Base-by-base conservation (phyloP, 2,888 invertebrate species). In the Catocala fraxini region DNA sequence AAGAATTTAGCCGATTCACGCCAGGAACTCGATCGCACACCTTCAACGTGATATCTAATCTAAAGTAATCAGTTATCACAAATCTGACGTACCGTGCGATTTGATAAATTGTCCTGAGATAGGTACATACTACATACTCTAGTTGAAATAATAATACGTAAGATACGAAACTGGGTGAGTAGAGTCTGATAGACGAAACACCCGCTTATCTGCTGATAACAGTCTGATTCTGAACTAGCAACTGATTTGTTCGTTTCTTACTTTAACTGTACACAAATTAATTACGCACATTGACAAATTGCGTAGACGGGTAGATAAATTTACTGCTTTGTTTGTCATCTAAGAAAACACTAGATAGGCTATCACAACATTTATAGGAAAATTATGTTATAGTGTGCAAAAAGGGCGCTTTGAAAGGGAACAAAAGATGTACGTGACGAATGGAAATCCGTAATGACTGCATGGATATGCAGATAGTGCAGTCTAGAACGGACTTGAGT, bases 11-110 rank as follows among this genome's bases (percentile, higher is more conserved):
- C 25, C 25, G 25, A 4, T 25, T 25, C 25, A 4, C 12, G 15
- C 15, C 13, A 11, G 34, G 10, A 35, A 35, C 51, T 13, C 51
- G 12, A 5, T 10, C 45, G 34, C 49, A 43, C 57, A 43, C 57
- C 43, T 51, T 51, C 34, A 3, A 54, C 33, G 10, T 25, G 42
- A 25, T 76, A 77, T 79, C 76, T 82, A 73, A 82, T 84, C 82
- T 56, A 25, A 65, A 63, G 67, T 70, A 70, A 77, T 80, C 75
- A 70, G 58, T 72, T 81, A 81, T 75, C 76, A 69, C 55, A 81
- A 80, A 82, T 80, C 79, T 80, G 78, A 75, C 77, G 75, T 75
- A 69, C 67, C 66, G 58, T 59, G 34, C 51, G 45, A 51, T 61
- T 46, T 60, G 57, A 60, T 63, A 71, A 54, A 51, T 48, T 52